Evolutionary conservation across 2,888 invertebrate genomes (phyloP).

Genomic region (Sepioteuthis lessoniana): DNA sequence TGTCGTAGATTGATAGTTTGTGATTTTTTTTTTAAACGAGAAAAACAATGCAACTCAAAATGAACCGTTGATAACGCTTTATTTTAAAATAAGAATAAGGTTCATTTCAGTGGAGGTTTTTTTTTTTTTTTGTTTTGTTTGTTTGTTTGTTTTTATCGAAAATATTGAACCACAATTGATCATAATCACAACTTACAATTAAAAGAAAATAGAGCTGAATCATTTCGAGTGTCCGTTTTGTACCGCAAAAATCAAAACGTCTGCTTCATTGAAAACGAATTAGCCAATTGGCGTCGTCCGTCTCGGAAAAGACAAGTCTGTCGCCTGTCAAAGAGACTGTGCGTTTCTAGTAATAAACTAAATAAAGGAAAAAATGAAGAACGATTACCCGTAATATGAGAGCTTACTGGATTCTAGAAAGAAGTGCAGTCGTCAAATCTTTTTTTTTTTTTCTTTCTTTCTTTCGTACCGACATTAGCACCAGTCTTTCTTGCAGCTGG

Average conservation of each 20-base stretch:
- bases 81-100: too few species aligned
- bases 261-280: background rate
- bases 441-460: background rate
- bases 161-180: too few species aligned
- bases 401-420: background rate
- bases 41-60: too few species aligned
- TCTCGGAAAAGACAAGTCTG: background rate
- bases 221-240: too few species aligned
- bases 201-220: too few species aligned
- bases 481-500: slow-evolving; percentile 10
- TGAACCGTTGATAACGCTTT: too few species aligned
- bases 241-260: background rate
- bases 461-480: slow-evolving; percentile 2
- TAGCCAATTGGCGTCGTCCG: background rate
- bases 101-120: too few species aligned
- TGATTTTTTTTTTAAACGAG: too few species aligned
- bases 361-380: background rate
- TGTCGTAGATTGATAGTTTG: too few species aligned
- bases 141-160: too few species aligned
- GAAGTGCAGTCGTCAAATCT: background rate
- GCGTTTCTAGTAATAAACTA: background rate
- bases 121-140: too few species aligned
- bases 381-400: background rate
- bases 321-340: background rate
- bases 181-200: too few species aligned